phyloP scores from a whole-genome alignment of 2,888 invertebrate genomes.

The Blastobasis lacticolella region DNA sequence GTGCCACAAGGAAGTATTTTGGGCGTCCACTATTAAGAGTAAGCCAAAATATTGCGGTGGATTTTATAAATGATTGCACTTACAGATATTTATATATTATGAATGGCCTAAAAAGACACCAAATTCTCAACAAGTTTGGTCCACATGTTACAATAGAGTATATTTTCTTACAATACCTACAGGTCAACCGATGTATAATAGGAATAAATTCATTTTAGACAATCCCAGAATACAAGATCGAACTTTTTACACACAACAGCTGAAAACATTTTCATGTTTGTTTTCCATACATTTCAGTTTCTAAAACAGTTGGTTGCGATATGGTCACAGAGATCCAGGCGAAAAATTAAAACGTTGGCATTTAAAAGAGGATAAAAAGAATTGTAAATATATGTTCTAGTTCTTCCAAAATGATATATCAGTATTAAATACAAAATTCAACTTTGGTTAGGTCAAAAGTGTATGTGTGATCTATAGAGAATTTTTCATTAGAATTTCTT shows the following conservation, averaged over 20 bases:
- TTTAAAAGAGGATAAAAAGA: slow-evolving; percentile 38
- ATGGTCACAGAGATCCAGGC: slow-evolving; percentile 68
- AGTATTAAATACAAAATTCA: slow-evolving; percentile 74
- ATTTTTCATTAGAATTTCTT: slow-evolving; percentile 59
- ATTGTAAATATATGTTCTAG: slow-evolving; percentile 73
- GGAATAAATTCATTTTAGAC: slow-evolving; percentile 61
- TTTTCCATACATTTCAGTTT: slow-evolving; percentile 34
- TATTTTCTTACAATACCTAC: slow-evolving; percentile 63
- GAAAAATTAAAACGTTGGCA: slow-evolving; percentile 65
- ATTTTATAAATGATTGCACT: too few relatives aligned
- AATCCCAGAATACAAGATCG: slow-evolving; percentile 74
- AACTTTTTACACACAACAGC: slow-evolving; percentile 69
- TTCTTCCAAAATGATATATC: slow-evolving; percentile 71
- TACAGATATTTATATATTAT: background rate
- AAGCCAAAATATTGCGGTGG: too few relatives aligned
- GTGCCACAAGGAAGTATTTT: slow-evolving; percentile 2
- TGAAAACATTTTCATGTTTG: slow-evolving; percentile 36
- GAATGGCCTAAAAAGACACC: slow-evolving; percentile 10
- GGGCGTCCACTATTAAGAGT: background rate
- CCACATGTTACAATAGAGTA: slow-evolving; percentile 67
- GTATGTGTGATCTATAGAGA: slow-evolving; percentile 70
- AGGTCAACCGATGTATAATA: slow-evolving; percentile 51
- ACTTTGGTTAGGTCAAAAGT: slow-evolving; percentile 72
- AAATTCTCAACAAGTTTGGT: slow-evolving; percentile 27
- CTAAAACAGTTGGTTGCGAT: slow-evolving; percentile 63